Evolutionary conservation across 1,140 invertebrate genomes (phyloP).

Genomic region (Holotrichia oblita): DNA sequence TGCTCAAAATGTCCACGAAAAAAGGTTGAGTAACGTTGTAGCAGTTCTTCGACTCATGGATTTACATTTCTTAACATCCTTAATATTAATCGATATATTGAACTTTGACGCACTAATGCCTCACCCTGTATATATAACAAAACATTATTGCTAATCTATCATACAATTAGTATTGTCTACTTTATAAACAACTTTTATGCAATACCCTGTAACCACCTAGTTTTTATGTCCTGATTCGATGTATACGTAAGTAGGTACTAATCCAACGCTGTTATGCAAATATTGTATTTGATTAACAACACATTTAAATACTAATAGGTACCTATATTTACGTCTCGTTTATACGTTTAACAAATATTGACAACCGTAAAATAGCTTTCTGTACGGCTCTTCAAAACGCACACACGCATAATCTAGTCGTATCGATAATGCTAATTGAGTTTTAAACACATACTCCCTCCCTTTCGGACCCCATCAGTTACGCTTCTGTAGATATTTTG

Average conservation of each 20-base stretch:
- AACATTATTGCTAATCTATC: too few species aligned
- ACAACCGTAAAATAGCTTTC: conserved; percentile 6
- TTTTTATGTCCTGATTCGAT: too few species aligned
- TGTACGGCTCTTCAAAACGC: neutral
- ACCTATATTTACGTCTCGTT: neutral
- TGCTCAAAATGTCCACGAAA: too few species aligned
- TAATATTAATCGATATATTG: too few species aligned
- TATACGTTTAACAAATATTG: neutral
- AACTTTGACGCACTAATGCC: too few species aligned
- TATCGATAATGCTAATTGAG: conserved; percentile 11
- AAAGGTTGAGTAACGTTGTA: too few species aligned
- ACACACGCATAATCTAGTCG: neutral
- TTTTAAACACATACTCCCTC: neutral
- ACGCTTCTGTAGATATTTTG: neutral
- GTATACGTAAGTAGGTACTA: neutral
- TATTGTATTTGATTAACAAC: neutral
- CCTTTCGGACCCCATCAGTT: neutral
- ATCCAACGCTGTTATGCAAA: neutral
- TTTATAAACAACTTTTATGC: too few species aligned
- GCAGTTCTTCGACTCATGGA: too few species aligned
- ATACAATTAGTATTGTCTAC: too few species aligned
- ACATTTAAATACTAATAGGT: conserved; percentile 18
- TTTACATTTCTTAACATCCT: too few species aligned
- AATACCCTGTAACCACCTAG: too few species aligned
- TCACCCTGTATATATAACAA: too few species aligned